phyloP scores from a whole-genome alignment of 2,797 vertebrate species.

The Enteromius anoplus region DNA sequence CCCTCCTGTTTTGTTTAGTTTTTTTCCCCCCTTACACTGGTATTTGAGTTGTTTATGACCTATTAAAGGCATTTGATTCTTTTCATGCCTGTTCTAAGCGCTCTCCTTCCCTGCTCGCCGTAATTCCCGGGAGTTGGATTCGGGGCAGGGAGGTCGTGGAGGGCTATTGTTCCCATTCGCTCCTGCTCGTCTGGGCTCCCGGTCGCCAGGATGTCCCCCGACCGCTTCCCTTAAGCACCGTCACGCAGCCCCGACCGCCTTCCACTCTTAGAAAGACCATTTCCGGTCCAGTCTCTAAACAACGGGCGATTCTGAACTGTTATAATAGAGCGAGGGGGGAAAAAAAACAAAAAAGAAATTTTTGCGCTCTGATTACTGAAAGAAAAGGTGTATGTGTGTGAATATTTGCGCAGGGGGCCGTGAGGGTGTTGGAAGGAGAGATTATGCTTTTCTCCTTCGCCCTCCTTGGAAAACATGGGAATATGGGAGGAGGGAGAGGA shows the following conservation, averaged over 20 bases:
- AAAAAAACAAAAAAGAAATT: constrained; percentile 23
- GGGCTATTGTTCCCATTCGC: constrained; percentile 71
- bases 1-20: not conserved
- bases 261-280: constrained; percentile 74
- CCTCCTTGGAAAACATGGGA: constrained; percentile 53
- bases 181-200: constrained; percentile 58
- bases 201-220: constrained; percentile 79
- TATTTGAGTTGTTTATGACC: constrained; percentile 36
- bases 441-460: constrained; percentile 48
- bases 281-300: constrained; percentile 72
- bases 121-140: constrained; percentile 72
- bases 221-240: constrained; percentile 50
- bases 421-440: constrained; percentile 52
- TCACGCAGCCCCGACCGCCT: constrained; percentile 34
- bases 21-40: not conserved
- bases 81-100: not conserved
- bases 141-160: constrained; percentile 64
- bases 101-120: constrained; percentile 54
- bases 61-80: constrained; percentile 18
- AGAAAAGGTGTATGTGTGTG: constrained; percentile 44
- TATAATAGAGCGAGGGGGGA: constrained; percentile 55
- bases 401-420: constrained; percentile 66
- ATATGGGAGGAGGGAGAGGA: constrained; percentile 51
- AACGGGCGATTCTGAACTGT: constrained; percentile 66
- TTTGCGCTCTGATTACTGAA: constrained; percentile 43